Conservation (phyloP, 2,888 invertebrate species). For the Andrena minutula region DNA sequence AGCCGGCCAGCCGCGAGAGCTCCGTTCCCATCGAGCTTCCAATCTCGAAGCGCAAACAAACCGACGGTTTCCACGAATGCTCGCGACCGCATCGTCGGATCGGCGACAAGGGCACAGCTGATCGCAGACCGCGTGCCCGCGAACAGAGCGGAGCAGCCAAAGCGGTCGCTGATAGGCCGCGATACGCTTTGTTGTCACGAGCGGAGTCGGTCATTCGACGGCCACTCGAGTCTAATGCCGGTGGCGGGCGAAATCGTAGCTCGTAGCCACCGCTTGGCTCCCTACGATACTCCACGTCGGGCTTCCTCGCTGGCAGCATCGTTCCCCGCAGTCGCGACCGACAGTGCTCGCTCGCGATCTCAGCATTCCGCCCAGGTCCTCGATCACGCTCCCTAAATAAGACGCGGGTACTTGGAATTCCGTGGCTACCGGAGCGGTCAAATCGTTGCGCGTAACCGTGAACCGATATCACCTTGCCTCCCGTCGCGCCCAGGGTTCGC, state of each 20-base stretch:
- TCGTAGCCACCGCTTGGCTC: constrained; percentile 60
- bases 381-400: constrained; percentile 47
- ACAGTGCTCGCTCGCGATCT: constrained; percentile 38
- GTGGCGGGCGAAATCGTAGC: constrained; percentile 62
- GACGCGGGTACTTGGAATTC: constrained; percentile 50
- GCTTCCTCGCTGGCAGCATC: constrained; percentile 73
- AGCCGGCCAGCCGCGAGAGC: neutral
- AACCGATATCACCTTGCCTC: constrained; percentile 1
- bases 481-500: neutral
- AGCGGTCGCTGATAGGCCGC: constrained; percentile 69
- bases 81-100: neutral
- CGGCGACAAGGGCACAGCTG: constrained; percentile 45
- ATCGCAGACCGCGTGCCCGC: constrained; percentile 35
- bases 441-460: constrained; percentile 19
- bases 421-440: constrained; percentile 59
- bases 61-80: constrained; percentile 4
- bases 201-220: constrained; percentile 60
- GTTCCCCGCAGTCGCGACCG: constrained; percentile 45
- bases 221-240: constrained; percentile 68
- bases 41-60: neutral
- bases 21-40: neutral
- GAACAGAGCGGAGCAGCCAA: constrained; percentile 55
- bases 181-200: constrained; percentile 73
- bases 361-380: constrained; percentile 35
- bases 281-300: constrained; percentile 72